These are phyloP conservation scores for Melospiza melodia DNA, from an alignment of 2,113 vertebrate species.

Conservation along the genomic window DNA sequence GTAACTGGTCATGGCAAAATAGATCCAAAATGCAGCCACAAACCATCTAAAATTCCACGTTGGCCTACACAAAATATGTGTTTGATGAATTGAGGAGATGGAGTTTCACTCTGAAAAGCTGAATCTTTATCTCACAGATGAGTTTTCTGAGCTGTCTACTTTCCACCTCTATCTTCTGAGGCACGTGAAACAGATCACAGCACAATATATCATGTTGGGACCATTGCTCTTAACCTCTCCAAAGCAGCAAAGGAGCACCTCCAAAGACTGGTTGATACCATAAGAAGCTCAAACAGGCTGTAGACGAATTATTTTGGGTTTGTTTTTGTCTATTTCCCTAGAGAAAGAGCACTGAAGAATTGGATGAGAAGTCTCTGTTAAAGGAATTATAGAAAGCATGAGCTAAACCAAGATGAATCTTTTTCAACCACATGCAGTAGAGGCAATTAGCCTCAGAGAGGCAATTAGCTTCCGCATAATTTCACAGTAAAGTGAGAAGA, in stretches of 20 bases:
- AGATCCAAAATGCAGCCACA: background rate
- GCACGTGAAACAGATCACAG: background rate
- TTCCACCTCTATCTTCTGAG: background rate
- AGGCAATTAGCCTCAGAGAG: background rate
- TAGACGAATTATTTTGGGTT: rapidly evolving
- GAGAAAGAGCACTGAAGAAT: background rate
- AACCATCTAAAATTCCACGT: background rate
- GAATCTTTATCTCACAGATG: background rate
- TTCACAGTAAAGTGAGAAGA: background rate
- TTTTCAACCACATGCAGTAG: background rate
- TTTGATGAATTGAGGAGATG: background rate
- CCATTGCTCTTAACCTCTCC: background rate
- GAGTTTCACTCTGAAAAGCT: background rate
- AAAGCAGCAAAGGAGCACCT: background rate
- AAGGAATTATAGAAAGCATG: background rate
- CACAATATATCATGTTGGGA: background rate
- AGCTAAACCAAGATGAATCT: background rate
- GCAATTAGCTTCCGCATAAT: background rate
- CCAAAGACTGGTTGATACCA: background rate
- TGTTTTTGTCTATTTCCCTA: background rate
- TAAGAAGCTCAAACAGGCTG: background rate
- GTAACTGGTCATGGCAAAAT: background rate
- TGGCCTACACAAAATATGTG: background rate
- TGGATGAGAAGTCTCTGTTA: background rate
- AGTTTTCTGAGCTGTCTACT: background rate